Conservation (phyloP, 2,888 invertebrate genomes). For the Brachyptera putata region DNA sequence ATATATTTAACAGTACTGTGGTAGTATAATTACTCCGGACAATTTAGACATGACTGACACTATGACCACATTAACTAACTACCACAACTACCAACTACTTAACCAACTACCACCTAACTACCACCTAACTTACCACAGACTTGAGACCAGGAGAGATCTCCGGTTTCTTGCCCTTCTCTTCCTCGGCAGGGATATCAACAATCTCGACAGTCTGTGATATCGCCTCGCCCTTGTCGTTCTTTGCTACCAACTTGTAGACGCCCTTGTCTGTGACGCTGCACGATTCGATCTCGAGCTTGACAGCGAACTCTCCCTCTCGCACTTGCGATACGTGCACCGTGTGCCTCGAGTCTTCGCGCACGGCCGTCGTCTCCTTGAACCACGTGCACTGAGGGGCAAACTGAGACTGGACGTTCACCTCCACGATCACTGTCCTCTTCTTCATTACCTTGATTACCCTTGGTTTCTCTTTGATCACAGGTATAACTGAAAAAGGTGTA, state of each 20-base stretch:
- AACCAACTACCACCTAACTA: too few relatives aligned
- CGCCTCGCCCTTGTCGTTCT: conserved; percentile 90
- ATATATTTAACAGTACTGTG: too few relatives aligned
- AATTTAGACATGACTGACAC: too few relatives aligned
- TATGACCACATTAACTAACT: too few relatives aligned
- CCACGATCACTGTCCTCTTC: conserved; percentile 87
- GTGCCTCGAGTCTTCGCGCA: conserved; percentile 72
- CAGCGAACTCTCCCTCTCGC: conserved; percentile 76
- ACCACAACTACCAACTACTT: too few relatives aligned
- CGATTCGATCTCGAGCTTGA: conserved; percentile 85
- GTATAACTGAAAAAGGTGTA: conserved; percentile 65
- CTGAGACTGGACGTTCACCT: conserved; percentile 89
- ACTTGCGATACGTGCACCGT: conserved; percentile 68
- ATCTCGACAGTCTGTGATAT: conserved; percentile 84
- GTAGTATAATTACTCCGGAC: too few relatives aligned
- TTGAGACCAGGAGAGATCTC: conserved; percentile 72
- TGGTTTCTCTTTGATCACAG: conserved; percentile 90
- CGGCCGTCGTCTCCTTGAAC: conserved; percentile 81
- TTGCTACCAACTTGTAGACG: conserved; percentile 83
- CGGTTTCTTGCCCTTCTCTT: conserved; percentile 71
- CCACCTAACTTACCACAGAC: conserved; percentile 68
- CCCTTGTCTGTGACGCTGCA: conserved; percentile 79
- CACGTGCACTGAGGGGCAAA: conserved; percentile 91
- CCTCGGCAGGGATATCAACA: conserved; percentile 72
- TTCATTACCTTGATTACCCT: conserved; percentile 87